Evolutionary conservation across 2,113 vertebrate genomes (phyloP).

Genomic region (Tympanuchus pallidicinctus): DNA sequence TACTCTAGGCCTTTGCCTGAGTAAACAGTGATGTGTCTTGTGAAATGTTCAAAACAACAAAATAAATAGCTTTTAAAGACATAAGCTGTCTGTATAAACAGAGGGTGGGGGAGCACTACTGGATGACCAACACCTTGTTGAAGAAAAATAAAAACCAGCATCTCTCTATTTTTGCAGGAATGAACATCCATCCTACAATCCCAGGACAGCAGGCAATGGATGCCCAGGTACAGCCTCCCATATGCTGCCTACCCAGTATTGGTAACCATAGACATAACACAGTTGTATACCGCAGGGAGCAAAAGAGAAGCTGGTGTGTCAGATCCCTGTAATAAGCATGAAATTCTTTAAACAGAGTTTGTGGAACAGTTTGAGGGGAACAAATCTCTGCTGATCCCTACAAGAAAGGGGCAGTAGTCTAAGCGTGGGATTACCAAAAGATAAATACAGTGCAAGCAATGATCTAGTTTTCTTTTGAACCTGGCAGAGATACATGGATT

Average conservation of each 20-base stretch:
- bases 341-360: background rate
- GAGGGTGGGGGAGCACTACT: background rate
- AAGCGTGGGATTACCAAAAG: conserved; percentile 42
- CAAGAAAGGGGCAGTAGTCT: conserved; percentile 34
- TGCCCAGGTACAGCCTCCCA: background rate
- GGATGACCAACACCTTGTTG: background rate
- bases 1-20: conserved; percentile 28
- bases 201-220: background rate
- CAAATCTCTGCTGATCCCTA: conserved; percentile 16
- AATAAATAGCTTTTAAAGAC: conserved; percentile 61
- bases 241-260: background rate
- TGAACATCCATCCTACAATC: background rate
- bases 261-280: background rate
- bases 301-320: background rate
- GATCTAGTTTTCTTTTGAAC: conserved; percentile 59
- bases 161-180: background rate
- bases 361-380: background rate
- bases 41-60: conserved; percentile 61
- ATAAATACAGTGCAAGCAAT: conserved; percentile 35
- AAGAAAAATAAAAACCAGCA: background rate
- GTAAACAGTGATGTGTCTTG: conserved; percentile 54
- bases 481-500: background rate
- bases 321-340: background rate
- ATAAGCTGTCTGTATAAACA: conserved; percentile 57
- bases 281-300: background rate